Evolutionary conservation across 2,113 vertebrate genomes (phyloP).

Genomic region (Triplophysa rosa): DNA sequence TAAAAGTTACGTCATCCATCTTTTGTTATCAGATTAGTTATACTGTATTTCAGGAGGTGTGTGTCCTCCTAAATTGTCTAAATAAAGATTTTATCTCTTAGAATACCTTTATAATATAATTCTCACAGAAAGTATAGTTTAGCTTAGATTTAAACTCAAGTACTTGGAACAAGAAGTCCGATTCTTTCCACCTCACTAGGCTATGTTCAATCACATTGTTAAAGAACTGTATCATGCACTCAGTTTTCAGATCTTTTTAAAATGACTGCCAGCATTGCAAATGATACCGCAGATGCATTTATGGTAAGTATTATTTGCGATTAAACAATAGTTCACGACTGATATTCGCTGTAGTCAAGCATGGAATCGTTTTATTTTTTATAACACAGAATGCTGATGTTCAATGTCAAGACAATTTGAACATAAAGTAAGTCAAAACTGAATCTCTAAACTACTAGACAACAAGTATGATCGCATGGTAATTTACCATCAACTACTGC

Average conservation of each 20-base stretch:
- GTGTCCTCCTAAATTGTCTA: too few relatives aligned
- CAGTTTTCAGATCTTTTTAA: conserved; percentile 46
- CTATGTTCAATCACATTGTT: neutral
- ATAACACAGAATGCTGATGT: conserved; percentile 55
- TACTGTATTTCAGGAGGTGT: too few relatives aligned
- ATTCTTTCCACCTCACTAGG: too few relatives aligned
- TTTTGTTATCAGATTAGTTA: neutral
- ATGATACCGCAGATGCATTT: neutral
- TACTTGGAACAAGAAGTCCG: neutral
- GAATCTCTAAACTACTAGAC: neutral
- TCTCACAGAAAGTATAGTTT: neutral
- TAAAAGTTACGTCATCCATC: too few relatives aligned
- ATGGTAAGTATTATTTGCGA: neutral
- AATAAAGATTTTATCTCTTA: too few relatives aligned
- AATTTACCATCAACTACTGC: neutral
- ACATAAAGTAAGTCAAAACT: conserved; percentile 43
- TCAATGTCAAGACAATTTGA: conserved; percentile 45
- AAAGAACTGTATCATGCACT: neutral
- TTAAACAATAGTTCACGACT: neutral
- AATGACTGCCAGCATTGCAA: neutral
- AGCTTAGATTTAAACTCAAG: neutral
- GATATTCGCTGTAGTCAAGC: neutral
- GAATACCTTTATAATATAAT: too few relatives aligned
- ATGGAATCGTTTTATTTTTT: neutral
- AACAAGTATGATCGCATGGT: neutral